Conservation (phyloP, 2,888 invertebrate species). For the Ochlodes sylvanus region DNA sequence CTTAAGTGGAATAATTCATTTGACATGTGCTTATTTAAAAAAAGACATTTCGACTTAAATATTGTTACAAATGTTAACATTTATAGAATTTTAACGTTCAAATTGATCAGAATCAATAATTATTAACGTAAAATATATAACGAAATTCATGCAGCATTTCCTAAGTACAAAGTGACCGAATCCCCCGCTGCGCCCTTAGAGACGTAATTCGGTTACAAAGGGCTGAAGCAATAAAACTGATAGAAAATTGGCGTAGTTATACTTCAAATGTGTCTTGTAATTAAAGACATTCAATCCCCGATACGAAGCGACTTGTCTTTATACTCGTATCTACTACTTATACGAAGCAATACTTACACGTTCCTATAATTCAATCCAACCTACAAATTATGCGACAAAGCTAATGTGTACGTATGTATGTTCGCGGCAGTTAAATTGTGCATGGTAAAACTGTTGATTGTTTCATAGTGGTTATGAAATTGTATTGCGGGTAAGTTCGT, state of each 20-base stretch:
- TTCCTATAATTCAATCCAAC: conserved; percentile 22
- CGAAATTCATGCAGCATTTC: background rate
- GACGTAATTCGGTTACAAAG: conserved; percentile 55
- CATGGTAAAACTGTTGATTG: conserved; percentile 25
- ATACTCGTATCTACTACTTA: background rate
- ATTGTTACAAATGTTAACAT: no score
- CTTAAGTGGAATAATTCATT: no score
- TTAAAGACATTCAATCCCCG: conserved; percentile 45
- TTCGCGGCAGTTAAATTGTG: conserved; percentile 21
- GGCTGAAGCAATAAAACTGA: conserved; percentile 65
- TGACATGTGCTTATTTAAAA: no score
- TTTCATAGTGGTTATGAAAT: conserved; percentile 15
- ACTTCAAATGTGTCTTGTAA: conserved; percentile 50
- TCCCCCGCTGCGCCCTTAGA: conserved; percentile 31
- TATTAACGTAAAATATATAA: background rate
- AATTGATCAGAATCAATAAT: no score
- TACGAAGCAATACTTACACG: background rate
- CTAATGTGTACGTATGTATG: conserved; percentile 30
- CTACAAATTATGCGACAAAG: conserved; percentile 33
- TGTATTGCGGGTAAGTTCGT: conserved; percentile 10
- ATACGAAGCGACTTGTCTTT: conserved; percentile 19
- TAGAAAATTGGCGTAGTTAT: conserved; percentile 64
- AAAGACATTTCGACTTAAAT: no score
- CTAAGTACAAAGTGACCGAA: background rate
- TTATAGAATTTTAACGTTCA: no score